phyloP scores from a whole-genome alignment of 2,797 vertebrate genomes.

The Dromococcyx pavoninus region DNA sequence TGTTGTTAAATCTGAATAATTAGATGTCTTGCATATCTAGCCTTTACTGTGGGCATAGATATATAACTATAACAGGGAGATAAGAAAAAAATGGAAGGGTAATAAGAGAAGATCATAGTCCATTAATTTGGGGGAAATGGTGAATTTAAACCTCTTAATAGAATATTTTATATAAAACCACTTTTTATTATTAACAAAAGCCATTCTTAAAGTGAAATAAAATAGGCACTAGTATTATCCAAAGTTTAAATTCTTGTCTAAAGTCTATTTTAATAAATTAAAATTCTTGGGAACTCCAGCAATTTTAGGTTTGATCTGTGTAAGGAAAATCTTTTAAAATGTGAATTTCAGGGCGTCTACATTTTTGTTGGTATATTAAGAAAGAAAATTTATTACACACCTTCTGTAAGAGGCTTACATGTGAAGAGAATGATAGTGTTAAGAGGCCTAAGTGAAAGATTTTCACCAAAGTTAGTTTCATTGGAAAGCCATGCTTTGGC shows the following conservation, averaged over 20 bases:
- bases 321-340: not conserved
- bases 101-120: not conserved
- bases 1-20: not conserved
- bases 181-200: not conserved
- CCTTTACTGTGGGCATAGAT: not conserved
- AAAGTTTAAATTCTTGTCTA: not conserved
- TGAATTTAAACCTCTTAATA: not conserved
- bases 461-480: not conserved
- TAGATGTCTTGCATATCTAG: not conserved
- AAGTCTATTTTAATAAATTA: not conserved
- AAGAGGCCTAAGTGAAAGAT: not conserved
- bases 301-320: not conserved
- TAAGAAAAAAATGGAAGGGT: not conserved
- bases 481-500: not conserved
- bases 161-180: not conserved
- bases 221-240: not conserved
- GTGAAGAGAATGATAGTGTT: not conserved
- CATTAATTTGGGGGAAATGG: not conserved
- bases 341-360: not conserved
- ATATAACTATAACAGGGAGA: not conserved
- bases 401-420: not conserved
- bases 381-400: not conserved
- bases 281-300: not conserved
- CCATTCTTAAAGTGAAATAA: not conserved
- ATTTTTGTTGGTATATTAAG: not conserved